phyloP scores from a whole-genome alignment of 2,113 vertebrate genomes.

The Amphiprion percula region DNA sequence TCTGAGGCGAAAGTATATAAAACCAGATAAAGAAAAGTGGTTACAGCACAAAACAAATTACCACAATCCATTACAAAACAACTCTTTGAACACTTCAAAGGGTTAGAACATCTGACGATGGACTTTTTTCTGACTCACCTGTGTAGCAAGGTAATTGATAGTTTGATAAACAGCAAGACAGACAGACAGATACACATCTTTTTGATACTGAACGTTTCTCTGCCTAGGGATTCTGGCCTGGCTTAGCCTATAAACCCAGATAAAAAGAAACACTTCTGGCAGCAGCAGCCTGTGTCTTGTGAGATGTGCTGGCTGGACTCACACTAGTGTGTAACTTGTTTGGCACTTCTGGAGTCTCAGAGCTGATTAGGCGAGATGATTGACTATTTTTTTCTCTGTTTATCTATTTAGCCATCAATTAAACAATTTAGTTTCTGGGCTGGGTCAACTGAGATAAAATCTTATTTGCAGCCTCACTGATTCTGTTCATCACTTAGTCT shows the following conservation, averaged over 20 bases:
- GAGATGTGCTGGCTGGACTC: conserved; percentile 46
- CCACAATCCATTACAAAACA: conserved; percentile 4
- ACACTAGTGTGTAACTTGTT: conserved; percentile 42
- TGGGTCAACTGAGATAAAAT: conserved; percentile 36
- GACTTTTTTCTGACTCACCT: conserved; percentile 1
- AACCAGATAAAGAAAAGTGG: neutral
- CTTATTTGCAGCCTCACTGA: conserved; percentile 4
- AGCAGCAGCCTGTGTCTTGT: conserved; percentile 42
- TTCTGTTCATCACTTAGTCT: neutral
- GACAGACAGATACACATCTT: conserved; percentile 25
- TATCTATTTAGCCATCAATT: conserved; percentile 64
- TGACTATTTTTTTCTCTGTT: conserved; percentile 42
- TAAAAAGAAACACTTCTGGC: conserved; percentile 57
- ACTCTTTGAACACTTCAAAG: conserved; percentile 9
- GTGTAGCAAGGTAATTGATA: conserved; percentile 2
- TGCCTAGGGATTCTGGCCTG: conserved; percentile 26
- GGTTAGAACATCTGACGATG: neutral
- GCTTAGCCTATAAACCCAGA: conserved; percentile 67
- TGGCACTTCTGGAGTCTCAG: conserved; percentile 53
- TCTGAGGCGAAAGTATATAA: neutral
- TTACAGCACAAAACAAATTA: neutral
- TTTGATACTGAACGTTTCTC: conserved; percentile 22
- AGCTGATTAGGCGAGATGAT: conserved; percentile 60
- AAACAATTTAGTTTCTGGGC: conserved; percentile 41
- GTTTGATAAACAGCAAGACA: neutral